A percentile compares a stretch with the other conserved stretches of the same genome.
These are phyloP conservation scores for Rutpela maculata DNA, from an alignment of 2,888 invertebrate genomes.

Conservation along the genomic window DNA sequence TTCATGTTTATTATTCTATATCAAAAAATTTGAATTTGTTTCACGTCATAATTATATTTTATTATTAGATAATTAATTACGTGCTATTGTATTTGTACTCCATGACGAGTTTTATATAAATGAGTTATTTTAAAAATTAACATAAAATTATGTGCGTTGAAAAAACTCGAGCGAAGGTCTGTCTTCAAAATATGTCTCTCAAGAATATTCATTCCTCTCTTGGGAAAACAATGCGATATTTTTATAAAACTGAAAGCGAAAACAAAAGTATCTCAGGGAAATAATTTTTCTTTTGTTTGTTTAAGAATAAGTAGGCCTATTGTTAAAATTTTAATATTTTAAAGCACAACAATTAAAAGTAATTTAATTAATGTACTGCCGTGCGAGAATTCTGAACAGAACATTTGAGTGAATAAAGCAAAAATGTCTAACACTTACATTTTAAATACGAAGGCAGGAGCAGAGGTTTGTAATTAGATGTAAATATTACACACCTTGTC, in stretches of 20 bases:
- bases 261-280: conserved; percentile 1
- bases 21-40: too few species aligned
- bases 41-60: background rate
- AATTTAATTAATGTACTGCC: conserved; percentile 14
- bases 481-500: too few species aligned
- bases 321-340: conserved; percentile 2
- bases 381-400: background rate
- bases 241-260: conserved; percentile 2
- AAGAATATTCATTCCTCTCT: conserved; percentile 4
- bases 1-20: too few species aligned
- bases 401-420: background rate
- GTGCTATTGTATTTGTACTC: background rate
- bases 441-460: too few species aligned
- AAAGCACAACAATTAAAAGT: background rate
- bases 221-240: background rate
- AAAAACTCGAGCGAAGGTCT: background rate
- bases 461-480: too few species aligned
- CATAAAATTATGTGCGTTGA: background rate
- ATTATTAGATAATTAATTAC: background rate
- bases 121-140: background rate
- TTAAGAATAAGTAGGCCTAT: background rate
- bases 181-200: conserved; percentile 7
- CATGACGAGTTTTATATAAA: background rate
- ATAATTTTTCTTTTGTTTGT: conserved; percentile 3
- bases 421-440: too few species aligned